phyloP scores from a whole-genome alignment of 2,888 invertebrate genomes.

The Lepidonotus clava region DNA sequence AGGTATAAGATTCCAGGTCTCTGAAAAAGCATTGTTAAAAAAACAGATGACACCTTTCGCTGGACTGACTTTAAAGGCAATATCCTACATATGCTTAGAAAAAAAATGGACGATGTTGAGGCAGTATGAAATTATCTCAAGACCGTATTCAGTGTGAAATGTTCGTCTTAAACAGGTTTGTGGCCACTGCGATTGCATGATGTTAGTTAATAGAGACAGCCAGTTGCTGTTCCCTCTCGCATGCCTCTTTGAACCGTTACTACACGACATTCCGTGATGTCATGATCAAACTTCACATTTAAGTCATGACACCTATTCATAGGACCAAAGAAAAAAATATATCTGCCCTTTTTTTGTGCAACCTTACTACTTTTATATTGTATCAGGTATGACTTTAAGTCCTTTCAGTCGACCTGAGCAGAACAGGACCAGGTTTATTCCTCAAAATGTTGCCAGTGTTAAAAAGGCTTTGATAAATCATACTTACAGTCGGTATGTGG shows the following conservation, averaged over 20 bases:
- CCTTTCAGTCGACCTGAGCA: neutral
- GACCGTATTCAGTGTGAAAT: too few relatives aligned
- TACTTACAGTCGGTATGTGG: too few relatives aligned
- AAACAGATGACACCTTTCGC: too few relatives aligned
- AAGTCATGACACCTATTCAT: neutral
- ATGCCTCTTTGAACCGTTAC: neutral
- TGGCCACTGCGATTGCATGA: neutral
- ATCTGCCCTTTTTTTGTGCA: neutral
- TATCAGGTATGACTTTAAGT: neutral
- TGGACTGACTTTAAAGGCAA: too few relatives aligned
- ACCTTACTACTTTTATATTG: neutral
- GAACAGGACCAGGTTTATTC: neutral
- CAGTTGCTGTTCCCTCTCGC: neutral
- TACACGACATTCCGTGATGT: neutral
- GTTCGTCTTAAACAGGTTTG: neutral
- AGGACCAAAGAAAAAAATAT: neutral
- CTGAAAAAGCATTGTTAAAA: too few relatives aligned
- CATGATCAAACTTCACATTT: conserved; percentile 8
- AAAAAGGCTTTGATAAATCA: too few relatives aligned
- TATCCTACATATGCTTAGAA: too few relatives aligned
- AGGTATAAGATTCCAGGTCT: too few relatives aligned
- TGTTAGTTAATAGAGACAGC: neutral
- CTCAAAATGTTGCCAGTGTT: too few relatives aligned
- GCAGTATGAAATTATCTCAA: too few relatives aligned
- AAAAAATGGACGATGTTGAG: too few relatives aligned